phyloP scores from a whole-genome alignment of 2,888 invertebrate species.

The Conomelus anceps region DNA sequence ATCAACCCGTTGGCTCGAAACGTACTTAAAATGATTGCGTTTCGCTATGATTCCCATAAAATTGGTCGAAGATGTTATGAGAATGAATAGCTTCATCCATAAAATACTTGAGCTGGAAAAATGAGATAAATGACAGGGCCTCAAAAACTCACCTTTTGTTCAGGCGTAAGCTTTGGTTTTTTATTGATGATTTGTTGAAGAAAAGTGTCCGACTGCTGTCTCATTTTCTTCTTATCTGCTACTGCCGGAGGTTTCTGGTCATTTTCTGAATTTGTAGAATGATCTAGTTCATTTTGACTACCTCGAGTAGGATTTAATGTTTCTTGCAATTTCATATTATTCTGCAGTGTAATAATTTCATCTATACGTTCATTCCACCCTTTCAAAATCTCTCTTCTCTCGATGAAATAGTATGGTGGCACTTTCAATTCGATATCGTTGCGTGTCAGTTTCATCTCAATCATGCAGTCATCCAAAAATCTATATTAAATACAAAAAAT shows the following conservation, averaged over 20 bases:
- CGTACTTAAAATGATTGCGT: too few species aligned
- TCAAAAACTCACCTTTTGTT: neutral
- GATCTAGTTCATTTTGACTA: conserved; percentile 61
- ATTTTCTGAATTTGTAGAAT: conserved; percentile 50
- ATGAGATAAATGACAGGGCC: neutral
- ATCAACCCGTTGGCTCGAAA: too few species aligned
- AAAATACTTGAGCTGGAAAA: neutral
- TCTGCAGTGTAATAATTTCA: conserved; percentile 45
- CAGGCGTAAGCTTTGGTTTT: neutral
- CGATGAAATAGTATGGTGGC: conserved; percentile 56
- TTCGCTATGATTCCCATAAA: too few species aligned
- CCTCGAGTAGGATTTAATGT: conserved; percentile 50
- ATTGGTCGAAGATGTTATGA: too few species aligned
- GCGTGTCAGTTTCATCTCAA: conserved; percentile 62
- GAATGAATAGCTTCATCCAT: neutral
- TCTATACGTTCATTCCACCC: conserved; percentile 39
- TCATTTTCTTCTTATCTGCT: conserved; percentile 11
- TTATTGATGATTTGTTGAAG: neutral
- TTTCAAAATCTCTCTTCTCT: conserved; percentile 41
- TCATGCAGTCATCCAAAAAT: conserved; percentile 63
- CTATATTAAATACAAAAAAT: conserved; percentile 44
- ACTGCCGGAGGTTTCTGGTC: neutral
- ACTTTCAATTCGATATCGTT: conserved; percentile 56
- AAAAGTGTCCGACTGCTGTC: neutral
- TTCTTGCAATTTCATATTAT: neutral